Conservation (phyloP, 2,113 vertebrate species). For the Fulmarus glacialis region DNA sequence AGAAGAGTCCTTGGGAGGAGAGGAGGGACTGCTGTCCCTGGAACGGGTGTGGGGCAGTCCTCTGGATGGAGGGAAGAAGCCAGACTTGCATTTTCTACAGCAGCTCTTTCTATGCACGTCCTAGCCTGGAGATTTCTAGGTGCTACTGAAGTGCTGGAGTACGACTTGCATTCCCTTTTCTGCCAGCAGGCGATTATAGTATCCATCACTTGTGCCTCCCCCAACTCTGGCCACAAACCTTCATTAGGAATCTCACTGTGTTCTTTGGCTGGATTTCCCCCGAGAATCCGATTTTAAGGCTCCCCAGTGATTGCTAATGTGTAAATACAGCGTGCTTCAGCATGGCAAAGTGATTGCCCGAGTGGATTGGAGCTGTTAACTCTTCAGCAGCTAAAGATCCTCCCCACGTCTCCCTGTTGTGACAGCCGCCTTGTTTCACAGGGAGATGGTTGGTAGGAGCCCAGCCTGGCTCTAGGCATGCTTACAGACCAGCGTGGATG, state of each 20-base stretch:
- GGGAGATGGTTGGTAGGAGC: not conserved
- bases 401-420: not conserved
- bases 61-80: not conserved
- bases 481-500: not conserved
- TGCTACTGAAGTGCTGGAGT: not conserved
- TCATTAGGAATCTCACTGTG: constrained; percentile 17
- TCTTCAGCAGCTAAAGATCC: not conserved
- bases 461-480: not conserved
- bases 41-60: not conserved
- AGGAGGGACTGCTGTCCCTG: not conserved
- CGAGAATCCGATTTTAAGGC: constrained; percentile 34
- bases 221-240: not conserved
- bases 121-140: not conserved
- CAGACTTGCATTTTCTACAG: not conserved
- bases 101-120: not conserved
- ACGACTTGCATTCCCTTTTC: not conserved
- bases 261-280: constrained; percentile 58
- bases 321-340: constrained; percentile 56
- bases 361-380: constrained; percentile 9
- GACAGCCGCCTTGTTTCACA: not conserved
- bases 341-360: not conserved
- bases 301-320: constrained; percentile 24
- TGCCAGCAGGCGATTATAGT: not conserved
- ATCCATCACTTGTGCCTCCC: not conserved
- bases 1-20: not conserved